Conservation (phyloP, 2,888 invertebrate species). For the Drosophila tanythrix region DNA sequence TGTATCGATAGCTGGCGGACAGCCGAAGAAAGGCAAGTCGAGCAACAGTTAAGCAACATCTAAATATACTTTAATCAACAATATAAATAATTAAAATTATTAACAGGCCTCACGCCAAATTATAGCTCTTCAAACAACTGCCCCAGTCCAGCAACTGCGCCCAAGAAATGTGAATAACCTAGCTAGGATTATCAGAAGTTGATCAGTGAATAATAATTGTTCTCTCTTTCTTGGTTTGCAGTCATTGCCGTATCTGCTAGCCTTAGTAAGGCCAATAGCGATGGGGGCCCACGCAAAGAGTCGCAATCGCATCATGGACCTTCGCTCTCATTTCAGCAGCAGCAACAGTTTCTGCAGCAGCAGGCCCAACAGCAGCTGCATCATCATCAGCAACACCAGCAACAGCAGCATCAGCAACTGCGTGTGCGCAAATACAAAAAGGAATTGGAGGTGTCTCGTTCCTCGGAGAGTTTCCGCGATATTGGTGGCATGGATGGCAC, state of each 20-base stretch:
- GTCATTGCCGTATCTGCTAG: conserved; percentile 23
- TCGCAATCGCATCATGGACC: conserved; percentile 22
- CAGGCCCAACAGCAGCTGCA: conserved; percentile 5
- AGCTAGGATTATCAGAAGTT: neutral
- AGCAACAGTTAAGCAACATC: neutral
- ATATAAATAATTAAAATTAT: conserved; percentile 29
- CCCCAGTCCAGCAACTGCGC: conserved; percentile 4
- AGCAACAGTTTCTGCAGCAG: conserved; percentile 18
- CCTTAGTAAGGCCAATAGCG: conserved; percentile 27
- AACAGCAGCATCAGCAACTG: conserved; percentile 24
- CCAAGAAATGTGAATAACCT: conserved; percentile 49
- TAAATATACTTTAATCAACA: neutral
- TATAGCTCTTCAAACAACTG: conserved; percentile 14
- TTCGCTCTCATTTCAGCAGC: conserved; percentile 24
- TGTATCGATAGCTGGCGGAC: neutral
- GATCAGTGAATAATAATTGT: neutral
- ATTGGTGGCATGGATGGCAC: conserved; percentile 93
- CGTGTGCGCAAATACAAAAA: conserved; percentile 78
- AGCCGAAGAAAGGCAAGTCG: conserved; percentile 58
- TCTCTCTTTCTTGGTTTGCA: conserved; percentile 8
- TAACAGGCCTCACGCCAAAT: conserved; percentile 15
- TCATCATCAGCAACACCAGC: conserved; percentile 24
- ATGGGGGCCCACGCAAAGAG: conserved; percentile 40
- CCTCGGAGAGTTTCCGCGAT: conserved; percentile 85
- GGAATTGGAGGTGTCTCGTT: conserved; percentile 69